Evolutionary conservation across 2,888 invertebrate species (phyloP).

Genomic region (Spisula solida): DNA sequence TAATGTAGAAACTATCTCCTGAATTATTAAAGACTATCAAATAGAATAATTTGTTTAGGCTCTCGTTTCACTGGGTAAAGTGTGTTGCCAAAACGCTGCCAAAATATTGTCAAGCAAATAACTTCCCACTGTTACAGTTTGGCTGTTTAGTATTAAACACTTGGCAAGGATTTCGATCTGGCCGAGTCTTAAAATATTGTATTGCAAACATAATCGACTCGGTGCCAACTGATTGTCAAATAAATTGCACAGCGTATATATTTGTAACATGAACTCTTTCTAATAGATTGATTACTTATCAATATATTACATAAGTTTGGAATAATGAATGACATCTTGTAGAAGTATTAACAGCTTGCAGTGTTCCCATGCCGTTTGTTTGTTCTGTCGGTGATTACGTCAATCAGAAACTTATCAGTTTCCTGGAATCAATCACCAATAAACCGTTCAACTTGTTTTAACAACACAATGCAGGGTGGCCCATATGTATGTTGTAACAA

Average conservation of each 20-base stretch:
- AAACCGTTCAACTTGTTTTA: too few relatives aligned
- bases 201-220: not conserved
- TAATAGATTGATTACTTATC: too few relatives aligned
- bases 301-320: too few relatives aligned
- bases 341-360: too few relatives aligned
- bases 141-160: not conserved
- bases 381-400: too few relatives aligned
- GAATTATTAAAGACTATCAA: not conserved
- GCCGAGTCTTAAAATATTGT: not conserved
- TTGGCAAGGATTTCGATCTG: not conserved
- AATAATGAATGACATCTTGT: too few relatives aligned
- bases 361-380: too few relatives aligned
- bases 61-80: not conserved
- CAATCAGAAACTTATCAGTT: too few relatives aligned
- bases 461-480: too few relatives aligned
- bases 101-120: not conserved
- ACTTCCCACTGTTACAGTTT: not conserved
- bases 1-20: not conserved
- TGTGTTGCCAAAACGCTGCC: not conserved
- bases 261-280: too few relatives aligned
- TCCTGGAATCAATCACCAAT: too few relatives aligned
- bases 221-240: not conserved
- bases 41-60: not conserved
- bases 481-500: too few relatives aligned
- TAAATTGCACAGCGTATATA: conserved; percentile 4